Base-by-base conservation (phyloP, 2,888 invertebrate genomes). In the Caenorhabditis sp. region DNA sequence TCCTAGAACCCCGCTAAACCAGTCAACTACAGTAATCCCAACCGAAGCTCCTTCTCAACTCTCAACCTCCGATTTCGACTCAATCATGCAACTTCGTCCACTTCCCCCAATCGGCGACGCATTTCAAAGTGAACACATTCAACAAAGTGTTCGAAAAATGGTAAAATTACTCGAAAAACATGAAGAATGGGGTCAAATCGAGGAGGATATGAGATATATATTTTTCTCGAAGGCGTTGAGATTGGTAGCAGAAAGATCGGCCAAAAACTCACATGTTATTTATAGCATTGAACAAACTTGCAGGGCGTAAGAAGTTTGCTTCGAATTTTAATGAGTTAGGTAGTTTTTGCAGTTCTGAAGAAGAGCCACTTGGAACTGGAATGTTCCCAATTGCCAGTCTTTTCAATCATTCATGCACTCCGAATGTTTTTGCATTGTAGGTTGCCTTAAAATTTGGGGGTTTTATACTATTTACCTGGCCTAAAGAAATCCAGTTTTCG, bases 361-460 rank as follows among this genome's bases (percentile, higher is more conserved):
- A 64, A 14, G 1, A 54, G 17, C 79, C 79, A 14, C n/a, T 66
- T 2, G 79, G 74, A 0, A 69, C 69, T 23, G 79, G 79, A 23
- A 17, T 79, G 1, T 79, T 76, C 54, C 79, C 79, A n/a, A 71
- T 79, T 53, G 37, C 71, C 0, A 61, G 70, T 17, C 66, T 79
- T 17, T 74, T 77, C 63, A 79, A 79, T 51, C 79, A 79, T 53
- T 75, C 74, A 0, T 79, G 79, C 26, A 58, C 62, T 36, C 71
- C 79, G 1, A 79, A 79, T 24, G 67, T 77, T 1, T 70, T 23
- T 19, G 71, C 62, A 19, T 79, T 75, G 76, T 78, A 6, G 64
- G 73, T 72, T n/a, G n/a, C n/a, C n/a, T n/a, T n/a, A n/a, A n/a
- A n/a, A n/a, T n/a, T 58, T 63, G 57, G 14, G 23, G 8, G 49